Evolutionary conservation across 1,140 invertebrate genomes (phyloP).

Genomic region (Psilanteris sp.): DNA sequence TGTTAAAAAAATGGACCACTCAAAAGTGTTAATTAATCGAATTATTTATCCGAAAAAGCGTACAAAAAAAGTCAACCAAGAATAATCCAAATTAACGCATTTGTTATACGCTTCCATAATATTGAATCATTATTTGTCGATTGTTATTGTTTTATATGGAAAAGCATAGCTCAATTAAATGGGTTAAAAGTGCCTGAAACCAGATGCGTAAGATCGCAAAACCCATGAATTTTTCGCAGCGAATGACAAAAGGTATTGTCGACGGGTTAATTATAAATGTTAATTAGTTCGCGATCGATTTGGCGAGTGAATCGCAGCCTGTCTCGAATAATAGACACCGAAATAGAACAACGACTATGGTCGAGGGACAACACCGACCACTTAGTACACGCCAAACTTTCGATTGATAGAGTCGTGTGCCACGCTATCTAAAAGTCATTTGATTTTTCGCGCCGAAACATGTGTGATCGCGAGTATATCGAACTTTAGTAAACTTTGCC

Average conservation of each 20-base stretch:
- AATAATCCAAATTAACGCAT: no score
- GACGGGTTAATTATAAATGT: conserved; percentile 79
- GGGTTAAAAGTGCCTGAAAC: no score
- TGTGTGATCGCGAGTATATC: conserved; percentile 39
- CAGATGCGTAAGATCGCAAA: conserved; percentile 28
- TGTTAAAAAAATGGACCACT: no score
- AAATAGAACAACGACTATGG: conserved; percentile 75
- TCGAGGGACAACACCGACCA: conserved; percentile 66
- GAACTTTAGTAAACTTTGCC: conserved; percentile 22
- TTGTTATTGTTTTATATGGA: no score
- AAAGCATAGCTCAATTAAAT: no score
- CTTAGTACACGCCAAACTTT: conserved; percentile 66
- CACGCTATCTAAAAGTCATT: conserved; percentile 37
- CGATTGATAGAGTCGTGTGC: conserved; percentile 65
- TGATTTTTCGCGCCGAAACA: conserved; percentile 47
- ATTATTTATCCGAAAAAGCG: no score
- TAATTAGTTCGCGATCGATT: conserved; percentile 80
- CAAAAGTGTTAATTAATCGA: no score
- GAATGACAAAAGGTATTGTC: conserved; percentile 68
- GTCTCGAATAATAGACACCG: conserved; percentile 78
- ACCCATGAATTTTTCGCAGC: conserved; percentile 22
- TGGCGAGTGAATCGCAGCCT: conserved; percentile 77
- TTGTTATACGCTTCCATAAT: no score
- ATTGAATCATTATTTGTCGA: no score
- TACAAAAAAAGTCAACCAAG: no score